Base-by-base conservation (phyloP, 2,113 vertebrate genomes). In the Pygoscelis antarcticus region DNA sequence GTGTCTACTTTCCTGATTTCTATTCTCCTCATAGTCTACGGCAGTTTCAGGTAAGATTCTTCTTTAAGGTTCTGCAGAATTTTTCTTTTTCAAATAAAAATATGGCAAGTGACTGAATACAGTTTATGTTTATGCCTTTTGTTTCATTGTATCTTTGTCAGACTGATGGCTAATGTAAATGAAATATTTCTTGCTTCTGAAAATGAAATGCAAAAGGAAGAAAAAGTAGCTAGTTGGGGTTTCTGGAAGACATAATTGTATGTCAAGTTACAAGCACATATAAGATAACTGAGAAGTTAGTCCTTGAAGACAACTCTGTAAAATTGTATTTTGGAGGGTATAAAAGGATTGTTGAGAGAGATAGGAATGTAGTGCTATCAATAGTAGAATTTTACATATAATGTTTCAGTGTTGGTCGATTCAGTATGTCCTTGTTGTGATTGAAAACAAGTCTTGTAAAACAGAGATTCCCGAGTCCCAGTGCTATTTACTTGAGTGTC, bases 1-100 rank as follows among this genome's bases (percentile, higher is more conserved):
- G 99, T 99, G 96, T 99, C 99, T 94, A 99, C 99, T 84, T 99
- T 99, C 98, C 99, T 99, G 97, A 99, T 99, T 97, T 99, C 98
- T 92, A 99, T 99, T 96, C 98, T 99, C 38, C 98, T 99, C 76
- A 99, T 99, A 96, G 98, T 99, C 89, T 99, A 99, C 3, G 98
- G 98, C 92, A 99, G 98, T 96, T 99, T 99, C 98, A 98, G 98
- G 98, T 99, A 98, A 98, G 98, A 85, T 15, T 70, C 42, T 92
- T 94, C 42, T 75, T 71, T 77, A 65, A 84, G 23, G 16, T 76
- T 87, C 88, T 79, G 5, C 46, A 83, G 29, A 79, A 22, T 44
- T 77, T 16, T 74, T 86, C 16, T 34, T 92, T 38, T 60, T 94
- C 13, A 17, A 86, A 61, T 81, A 38, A 52, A 82, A 89, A 29